Base-by-base conservation (phyloP, 2,113 vertebrate genomes). In the Tragelaphus scriptus region DNA sequence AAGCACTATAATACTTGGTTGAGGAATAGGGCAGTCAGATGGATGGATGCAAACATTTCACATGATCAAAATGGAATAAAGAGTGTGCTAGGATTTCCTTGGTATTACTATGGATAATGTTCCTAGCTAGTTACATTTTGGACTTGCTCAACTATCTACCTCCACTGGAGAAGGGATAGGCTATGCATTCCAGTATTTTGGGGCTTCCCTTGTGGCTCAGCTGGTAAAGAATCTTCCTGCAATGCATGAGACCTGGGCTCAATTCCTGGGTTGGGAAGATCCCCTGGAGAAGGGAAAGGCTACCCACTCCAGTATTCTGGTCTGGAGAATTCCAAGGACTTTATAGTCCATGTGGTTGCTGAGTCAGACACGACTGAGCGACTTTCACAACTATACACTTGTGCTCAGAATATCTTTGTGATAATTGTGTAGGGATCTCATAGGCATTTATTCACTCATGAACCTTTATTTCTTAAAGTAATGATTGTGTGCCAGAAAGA, bases 401-500 rank as follows among this genome's bases (percentile, higher is more conserved):
- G 19, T 65, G 51, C 55, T 96, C 80, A 75, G 82, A 85, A 88
- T 88, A 91, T 36, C 75, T 80, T 85, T 88, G 63, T 68, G 47
- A 49, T 79, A 75, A 55, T 30, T n/a, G 12, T 47, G 7, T 81
- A 56, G 49, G 9, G 8, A 6, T 80, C 36, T 53, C 79, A 85
- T n/a, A 80, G 53, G 53, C 25, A 90, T 90, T 97, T 87, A 90
- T 40, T 91, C 11, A 84, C 53, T 88, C 28, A 36, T 84, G 28
- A 90, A 63, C 13, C 40, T 53, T 61, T 95, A 91, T 91, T 95
- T 95, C 51, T 49, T 49, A 63, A 94, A 84, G 28, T 95, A 87
- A n/a, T 81, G 56, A 94, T n/a, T 89, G 53, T 77, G 30, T 59
- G n/a, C 53, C 58, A 92, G 77, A 85, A 84, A 88, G 58, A 97